Evolutionary conservation across 1,140 invertebrate species (phyloP).

Genomic region (Aphis gossypii): DNA sequence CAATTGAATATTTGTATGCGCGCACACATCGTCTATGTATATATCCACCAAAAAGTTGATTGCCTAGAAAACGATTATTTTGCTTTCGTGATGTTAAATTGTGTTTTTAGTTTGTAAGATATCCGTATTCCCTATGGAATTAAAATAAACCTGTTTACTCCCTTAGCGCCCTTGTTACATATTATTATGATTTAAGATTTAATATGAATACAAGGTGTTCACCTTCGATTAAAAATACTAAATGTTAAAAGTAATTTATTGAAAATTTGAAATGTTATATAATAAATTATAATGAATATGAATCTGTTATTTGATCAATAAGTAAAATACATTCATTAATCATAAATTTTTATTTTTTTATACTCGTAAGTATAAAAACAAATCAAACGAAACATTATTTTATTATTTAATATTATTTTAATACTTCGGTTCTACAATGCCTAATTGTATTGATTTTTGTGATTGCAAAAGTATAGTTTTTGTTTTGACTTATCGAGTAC

Average conservation of each 20-base stretch:
- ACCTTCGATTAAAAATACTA: background rate
- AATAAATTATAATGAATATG: background rate
- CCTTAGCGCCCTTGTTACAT: background rate
- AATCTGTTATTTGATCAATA: background rate
- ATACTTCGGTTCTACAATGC: background rate
- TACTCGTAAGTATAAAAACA: background rate
- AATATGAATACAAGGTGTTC: background rate
- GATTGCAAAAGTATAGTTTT: background rate
- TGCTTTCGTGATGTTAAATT: background rate
- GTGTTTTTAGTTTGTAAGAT: background rate
- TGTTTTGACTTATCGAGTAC: background rate
- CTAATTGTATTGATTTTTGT: background rate
- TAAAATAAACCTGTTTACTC: slow-evolving; percentile 8
- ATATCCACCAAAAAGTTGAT: slow-evolving; percentile 5
- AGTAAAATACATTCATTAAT: background rate
- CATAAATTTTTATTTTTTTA: background rate
- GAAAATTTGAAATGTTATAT: background rate
- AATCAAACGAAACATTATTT: background rate
- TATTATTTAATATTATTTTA: background rate
- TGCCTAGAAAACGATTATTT: background rate
- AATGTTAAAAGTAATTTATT: slow-evolving; percentile 20
- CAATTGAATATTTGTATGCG: background rate
- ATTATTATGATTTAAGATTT: background rate
- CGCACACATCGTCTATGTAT: background rate
- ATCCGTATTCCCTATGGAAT: background rate